These are phyloP conservation scores for Eulithis prunata DNA, from an alignment of 2,888 invertebrate species.

Conservation along the genomic window DNA sequence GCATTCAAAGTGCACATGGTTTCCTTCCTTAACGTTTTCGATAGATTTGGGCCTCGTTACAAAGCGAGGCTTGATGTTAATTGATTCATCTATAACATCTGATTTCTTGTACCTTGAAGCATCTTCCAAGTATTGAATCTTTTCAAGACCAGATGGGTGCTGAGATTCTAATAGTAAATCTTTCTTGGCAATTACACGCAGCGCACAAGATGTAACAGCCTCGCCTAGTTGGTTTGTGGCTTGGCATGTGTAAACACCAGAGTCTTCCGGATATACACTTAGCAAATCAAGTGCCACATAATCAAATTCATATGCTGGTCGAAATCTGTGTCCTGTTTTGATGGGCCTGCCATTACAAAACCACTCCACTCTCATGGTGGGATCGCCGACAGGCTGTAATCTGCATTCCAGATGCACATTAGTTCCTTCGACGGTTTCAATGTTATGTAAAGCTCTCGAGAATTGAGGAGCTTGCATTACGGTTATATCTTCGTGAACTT, in stretches of 20 bases:
- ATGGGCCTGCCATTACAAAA: constrained; percentile 97
- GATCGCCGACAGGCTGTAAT: constrained; percentile 94
- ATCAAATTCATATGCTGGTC: constrained; percentile 98
- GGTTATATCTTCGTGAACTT: constrained; percentile 91
- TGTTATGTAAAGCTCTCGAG: constrained; percentile 93
- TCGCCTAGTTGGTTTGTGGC: constrained; percentile 97
- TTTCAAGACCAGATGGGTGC: constrained; percentile 95
- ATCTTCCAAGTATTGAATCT: constrained; percentile 96
- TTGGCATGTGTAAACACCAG: constrained; percentile 97
- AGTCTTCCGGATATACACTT: constrained; percentile 98
- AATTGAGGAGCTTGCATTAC: constrained; percentile 94
- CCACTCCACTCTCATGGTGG: constrained; percentile 98
- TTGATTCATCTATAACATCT: constrained; percentile 92
- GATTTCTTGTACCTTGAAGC: constrained; percentile 92
- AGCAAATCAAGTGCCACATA: constrained; percentile 98
- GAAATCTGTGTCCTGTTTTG: constrained; percentile 96
- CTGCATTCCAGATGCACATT: constrained; percentile 97
- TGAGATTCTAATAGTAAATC: constrained; percentile 94
- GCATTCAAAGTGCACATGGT: constrained; percentile 98
- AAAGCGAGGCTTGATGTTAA: constrained; percentile 93
- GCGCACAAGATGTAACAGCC: constrained; percentile 96
- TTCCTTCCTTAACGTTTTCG: constrained; percentile 93
- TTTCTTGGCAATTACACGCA: constrained; percentile 94
- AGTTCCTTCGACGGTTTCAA: constrained; percentile 95
- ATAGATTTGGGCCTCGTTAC: constrained; percentile 94